These are phyloP conservation scores for Hyposmocoma kahamanoa DNA, from an alignment of 1,140 invertebrate genomes.

Conservation along the genomic window DNA sequence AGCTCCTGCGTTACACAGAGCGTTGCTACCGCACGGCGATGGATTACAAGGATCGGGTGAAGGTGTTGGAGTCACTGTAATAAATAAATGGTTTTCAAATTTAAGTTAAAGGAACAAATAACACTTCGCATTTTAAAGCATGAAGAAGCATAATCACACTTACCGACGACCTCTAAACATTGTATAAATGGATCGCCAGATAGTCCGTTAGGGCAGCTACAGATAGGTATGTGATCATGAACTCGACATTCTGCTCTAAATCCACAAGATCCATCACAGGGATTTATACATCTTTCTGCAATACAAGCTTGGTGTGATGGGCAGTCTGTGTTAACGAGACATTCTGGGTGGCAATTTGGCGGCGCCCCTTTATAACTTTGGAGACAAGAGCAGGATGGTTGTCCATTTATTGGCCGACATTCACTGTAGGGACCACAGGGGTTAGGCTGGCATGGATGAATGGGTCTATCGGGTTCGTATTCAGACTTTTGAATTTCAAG, in stretches of 20 bases:
- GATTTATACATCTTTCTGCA: slow-evolving; percentile 84
- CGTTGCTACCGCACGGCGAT: slow-evolving; percentile 83
- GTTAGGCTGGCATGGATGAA: slow-evolving; percentile 80
- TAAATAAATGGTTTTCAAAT: too few relatives aligned
- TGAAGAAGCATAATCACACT: slow-evolving; percentile 11
- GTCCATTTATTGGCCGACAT: slow-evolving; percentile 75
- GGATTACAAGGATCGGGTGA: slow-evolving; percentile 79
- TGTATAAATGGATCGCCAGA: slow-evolving; percentile 87
- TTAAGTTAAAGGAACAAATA: too few relatives aligned
- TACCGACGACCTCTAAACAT: slow-evolving; percentile 73
- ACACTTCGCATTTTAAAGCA: too few relatives aligned
- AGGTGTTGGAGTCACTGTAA: slow-evolving; percentile 63
- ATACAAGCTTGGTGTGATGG: slow-evolving; percentile 85
- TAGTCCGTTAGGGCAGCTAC: slow-evolving; percentile 80
- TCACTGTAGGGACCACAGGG: slow-evolving; percentile 85
- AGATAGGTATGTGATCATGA: slow-evolving; percentile 84
- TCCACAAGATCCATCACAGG: slow-evolving; percentile 87
- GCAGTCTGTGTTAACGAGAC: slow-evolving; percentile 86
- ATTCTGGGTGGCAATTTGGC: slow-evolving; percentile 86
- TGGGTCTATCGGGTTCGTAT: slow-evolving; percentile 34
- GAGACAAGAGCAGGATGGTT: slow-evolving; percentile 82
- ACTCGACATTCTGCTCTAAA: slow-evolving; percentile 83
- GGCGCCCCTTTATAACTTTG: slow-evolving; percentile 84
- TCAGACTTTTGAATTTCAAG: slow-evolving; percentile 56
- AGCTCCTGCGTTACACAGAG: slow-evolving; percentile 77